A percentile compares a stretch with the other conserved stretches of the same genome.
Conservation (phyloP, 2,888 invertebrate species). For the Strigamia crassipes region DNA sequence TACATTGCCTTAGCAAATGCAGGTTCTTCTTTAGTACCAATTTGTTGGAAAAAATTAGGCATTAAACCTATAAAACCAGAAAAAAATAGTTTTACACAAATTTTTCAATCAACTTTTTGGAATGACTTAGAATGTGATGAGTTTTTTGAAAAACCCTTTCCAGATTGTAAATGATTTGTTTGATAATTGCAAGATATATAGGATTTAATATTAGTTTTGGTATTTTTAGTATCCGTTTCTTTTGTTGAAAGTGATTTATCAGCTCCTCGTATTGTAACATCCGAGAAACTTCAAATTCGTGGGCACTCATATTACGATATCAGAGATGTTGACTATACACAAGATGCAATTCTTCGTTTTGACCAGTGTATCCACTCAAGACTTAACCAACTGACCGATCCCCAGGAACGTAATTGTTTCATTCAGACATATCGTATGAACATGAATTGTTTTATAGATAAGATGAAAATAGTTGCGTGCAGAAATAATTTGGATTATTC, state of each 20-base stretch:
- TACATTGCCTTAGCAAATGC: background rate
- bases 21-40: background rate
- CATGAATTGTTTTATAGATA: background rate
- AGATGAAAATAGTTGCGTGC: background rate
- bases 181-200: background rate
- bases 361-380: background rate
- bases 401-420: background rate
- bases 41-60: background rate
- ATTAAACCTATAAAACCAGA: background rate
- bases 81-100: background rate
- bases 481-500: background rate
- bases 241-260: background rate
- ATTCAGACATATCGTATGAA: background rate
- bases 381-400: background rate
- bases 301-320: background rate
- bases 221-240: background rate
- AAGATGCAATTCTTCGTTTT: conserved; percentile 7
- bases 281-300: background rate
- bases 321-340: background rate
- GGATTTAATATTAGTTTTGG: background rate
- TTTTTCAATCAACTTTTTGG: background rate
- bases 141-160: background rate
- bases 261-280: background rate
- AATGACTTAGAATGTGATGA: background rate
- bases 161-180: conserved; percentile 1